Base-by-base conservation (phyloP, 1,140 invertebrate genomes). In the Bradynema listronoti region DNA sequence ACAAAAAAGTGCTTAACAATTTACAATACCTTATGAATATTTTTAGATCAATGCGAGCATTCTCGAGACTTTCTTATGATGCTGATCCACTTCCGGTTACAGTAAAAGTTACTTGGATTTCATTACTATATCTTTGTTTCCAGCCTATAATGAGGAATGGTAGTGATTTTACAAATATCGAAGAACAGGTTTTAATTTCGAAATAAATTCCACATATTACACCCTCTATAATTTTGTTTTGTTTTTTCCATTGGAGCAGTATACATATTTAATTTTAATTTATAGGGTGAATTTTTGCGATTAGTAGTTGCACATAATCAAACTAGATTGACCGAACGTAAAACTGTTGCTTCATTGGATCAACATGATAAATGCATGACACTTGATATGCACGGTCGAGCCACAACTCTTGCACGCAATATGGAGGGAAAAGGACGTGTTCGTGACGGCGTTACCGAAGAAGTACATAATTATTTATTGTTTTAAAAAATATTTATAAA, bases 171-270 rank as follows among this genome's bases (percentile, higher is more conserved):
- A 56, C 65, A 32, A 29, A 45, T 7, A 74, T 74, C 42, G 55
- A 75, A 11, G 72, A 74, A 19, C 72, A 75, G 49, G 69, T 76
- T n/a, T n/a, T n/a, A n/a, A n/a, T n/a, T n/a, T n/a, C n/a, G n/a
- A n/a, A n/a, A n/a, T n/a, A n/a, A n/a, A n/a, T n/a, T n/a, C n/a
- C n/a, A n/a, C n/a, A n/a, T n/a, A n/a, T n/a, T n/a, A n/a, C n/a
- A n/a, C n/a, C n/a, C n/a, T n/a, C n/a, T n/a, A n/a, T n/a, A n/a
- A n/a, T n/a, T n/a, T n/a, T n/a, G n/a, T n/a, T n/a, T n/a, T n/a
- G n/a, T n/a, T n/a, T n/a, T n/a, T n/a, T n/a, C n/a, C n/a, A n/a
- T n/a, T n/a, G n/a, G n/a, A n/a, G n/a, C n/a, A n/a, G n/a, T n/a
- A n/a, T n/a, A n/a, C n/a, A n/a, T n/a, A n/a, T n/a, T n/a, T n/a